These are phyloP conservation scores for Rafetus swinhoei DNA, from an alignment of 2,113 vertebrate genomes.

Conservation along the genomic window DNA sequence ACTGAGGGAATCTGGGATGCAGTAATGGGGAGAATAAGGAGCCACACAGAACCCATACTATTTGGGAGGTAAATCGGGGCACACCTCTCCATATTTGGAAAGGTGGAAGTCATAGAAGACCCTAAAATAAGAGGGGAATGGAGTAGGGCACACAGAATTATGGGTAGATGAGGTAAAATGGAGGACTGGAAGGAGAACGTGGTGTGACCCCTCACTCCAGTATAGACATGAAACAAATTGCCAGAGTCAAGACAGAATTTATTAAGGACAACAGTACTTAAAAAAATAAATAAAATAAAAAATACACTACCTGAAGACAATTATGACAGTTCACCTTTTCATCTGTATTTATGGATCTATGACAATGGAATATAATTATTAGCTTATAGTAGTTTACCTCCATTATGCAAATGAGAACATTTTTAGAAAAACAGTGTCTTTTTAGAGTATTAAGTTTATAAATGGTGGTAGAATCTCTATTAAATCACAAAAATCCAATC, in stretches of 20 bases:
- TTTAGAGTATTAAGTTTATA: not conserved
- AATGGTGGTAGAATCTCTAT: not conserved
- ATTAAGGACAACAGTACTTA: not conserved
- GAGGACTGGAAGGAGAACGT: not conserved
- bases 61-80: not conserved
- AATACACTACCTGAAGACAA: not conserved
- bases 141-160: not conserved
- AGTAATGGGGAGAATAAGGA: not conserved
- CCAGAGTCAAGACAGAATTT: not conserved
- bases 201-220: not conserved
- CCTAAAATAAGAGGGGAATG: not conserved
- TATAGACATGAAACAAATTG: not conserved
- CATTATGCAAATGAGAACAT: not conserved
- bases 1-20: not conserved
- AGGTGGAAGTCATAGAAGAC: not conserved
- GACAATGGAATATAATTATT: not conserved
- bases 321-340: not conserved
- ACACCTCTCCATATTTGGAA: not conserved
- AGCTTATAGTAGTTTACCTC: not conserved
- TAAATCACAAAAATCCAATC: not conserved
- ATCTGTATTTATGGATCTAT: not conserved
- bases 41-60: not conserved
- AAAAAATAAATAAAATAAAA: not conserved
- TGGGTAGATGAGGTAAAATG: not conserved
- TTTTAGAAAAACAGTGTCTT: not conserved